Base-by-base conservation (phyloP, 2,888 invertebrate species). In the Meta bourneti region DNA sequence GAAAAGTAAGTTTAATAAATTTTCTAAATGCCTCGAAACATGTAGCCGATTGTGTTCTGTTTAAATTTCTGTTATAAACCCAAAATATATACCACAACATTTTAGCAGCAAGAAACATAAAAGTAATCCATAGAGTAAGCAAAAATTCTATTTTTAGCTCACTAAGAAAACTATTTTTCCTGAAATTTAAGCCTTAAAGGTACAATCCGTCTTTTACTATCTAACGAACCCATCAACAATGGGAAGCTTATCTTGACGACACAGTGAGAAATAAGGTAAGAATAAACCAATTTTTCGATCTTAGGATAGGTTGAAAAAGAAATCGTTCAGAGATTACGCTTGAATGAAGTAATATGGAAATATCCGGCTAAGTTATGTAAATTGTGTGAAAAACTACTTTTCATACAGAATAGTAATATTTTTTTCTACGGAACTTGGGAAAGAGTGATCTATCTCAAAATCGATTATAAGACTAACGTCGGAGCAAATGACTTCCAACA, bases 401-500 rank as follows among this genome's bases (percentile, higher is more conserved):
- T 61, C 16, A 16, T 5, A 7, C 61, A 61, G 61, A 16, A 61
- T 61, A 34, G 34, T 34, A 61, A 61, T 9, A 13, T 61, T 61
- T 61, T n/a, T 61, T 61, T 61, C 16, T 9, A 5, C 61, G 11
- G 16, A 61, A 16, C 61, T 61, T 16, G 61, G 16, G 16, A 61
- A 16, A 61, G 5, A 61, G 61, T 16, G 13, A 9, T 61, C 61
- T 9, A 61, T 61, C 61, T 16, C 61, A 61, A 61, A 61, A 61
- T 61, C 61, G 61, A 61, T 61, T 61, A 61, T 11, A 61, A 61
- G 61, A 61, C 61, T 61, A 61, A 61, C 16, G 61, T 72, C 5
- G 61, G 16, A 52, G 74, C 52, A 84, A 84, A 75, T 48, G 84
- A 75, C 34, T 75, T 74, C 52, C 34, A 74, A 61, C 54, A 19